Conservation (phyloP, 2,888 invertebrate genomes). For the Trichacis sp. region DNA sequence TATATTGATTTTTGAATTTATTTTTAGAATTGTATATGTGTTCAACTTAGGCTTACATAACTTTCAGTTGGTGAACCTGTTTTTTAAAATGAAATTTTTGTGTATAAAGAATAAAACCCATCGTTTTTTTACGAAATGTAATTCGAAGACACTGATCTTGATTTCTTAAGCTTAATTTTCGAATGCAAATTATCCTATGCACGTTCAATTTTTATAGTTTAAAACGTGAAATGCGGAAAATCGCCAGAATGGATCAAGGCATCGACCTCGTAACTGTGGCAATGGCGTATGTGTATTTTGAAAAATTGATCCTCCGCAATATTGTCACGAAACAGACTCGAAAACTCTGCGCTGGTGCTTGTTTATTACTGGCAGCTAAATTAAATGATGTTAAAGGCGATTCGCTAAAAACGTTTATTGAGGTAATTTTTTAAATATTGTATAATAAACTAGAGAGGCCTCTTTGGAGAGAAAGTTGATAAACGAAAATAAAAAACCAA, state of each 20-base stretch:
- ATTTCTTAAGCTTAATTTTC: too few relatives aligned
- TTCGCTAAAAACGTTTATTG: constrained; percentile 85
- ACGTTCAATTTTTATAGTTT: constrained; percentile 72
- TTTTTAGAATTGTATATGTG: too few relatives aligned
- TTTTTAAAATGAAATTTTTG: too few relatives aligned
- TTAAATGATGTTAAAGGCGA: constrained; percentile 97
- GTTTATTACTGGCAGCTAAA: constrained; percentile 93
- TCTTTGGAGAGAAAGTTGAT: background rate
- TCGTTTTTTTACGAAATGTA: too few relatives aligned
- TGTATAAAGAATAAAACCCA: too few relatives aligned
- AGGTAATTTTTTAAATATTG: constrained; percentile 72
- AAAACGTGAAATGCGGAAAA: constrained; percentile 95
- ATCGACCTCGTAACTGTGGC: constrained; percentile 92
- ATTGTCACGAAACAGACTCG: constrained; percentile 95
- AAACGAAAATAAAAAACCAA: too few relatives aligned
- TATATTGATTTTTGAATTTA: too few relatives aligned
- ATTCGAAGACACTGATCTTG: too few relatives aligned
- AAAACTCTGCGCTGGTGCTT: constrained; percentile 95
- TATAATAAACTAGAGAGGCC: too few relatives aligned
- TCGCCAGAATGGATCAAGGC: constrained; percentile 85
- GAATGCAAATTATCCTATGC: too few relatives aligned
- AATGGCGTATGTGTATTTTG: constrained; percentile 98
- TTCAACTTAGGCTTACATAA: too few relatives aligned
- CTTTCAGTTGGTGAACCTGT: too few relatives aligned
- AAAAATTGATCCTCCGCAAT: constrained; percentile 91